phyloP scores from a whole-genome alignment of 2,113 vertebrate genomes.

The Centrocercus urophasianus region DNA sequence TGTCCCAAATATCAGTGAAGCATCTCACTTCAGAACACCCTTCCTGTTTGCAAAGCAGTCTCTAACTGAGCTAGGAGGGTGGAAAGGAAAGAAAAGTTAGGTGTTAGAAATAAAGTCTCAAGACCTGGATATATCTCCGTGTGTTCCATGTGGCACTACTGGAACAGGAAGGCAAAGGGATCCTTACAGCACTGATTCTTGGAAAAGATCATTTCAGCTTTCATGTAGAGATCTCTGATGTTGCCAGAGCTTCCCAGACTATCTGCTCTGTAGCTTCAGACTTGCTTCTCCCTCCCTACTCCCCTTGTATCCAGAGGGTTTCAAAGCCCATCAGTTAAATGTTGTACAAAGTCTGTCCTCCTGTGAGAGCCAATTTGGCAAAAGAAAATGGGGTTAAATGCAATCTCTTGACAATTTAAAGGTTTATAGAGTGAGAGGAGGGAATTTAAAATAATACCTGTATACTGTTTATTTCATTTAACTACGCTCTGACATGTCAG shows the following conservation, averaged over 20 bases:
- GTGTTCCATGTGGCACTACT: not conserved
- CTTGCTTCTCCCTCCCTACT: not conserved
- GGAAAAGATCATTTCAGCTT: not conserved
- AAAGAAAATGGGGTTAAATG: not conserved
- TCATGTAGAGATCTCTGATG: not conserved
- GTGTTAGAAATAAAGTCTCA: not conserved
- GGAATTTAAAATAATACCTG: not conserved
- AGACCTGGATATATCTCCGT: not conserved
- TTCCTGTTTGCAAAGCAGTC: rapidly evolving
- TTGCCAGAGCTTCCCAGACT: not conserved
- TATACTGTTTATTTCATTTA: not conserved
- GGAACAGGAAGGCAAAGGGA: not conserved
- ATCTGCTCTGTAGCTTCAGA: not conserved
- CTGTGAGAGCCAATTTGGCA: not conserved
- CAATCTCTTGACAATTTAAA: not conserved
- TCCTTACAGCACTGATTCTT: rapidly evolving
- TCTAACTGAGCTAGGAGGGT: not conserved
- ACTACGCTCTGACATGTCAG: not conserved
- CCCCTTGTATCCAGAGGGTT: not conserved
- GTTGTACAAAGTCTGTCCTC: not conserved
- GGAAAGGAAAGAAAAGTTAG: not conserved
- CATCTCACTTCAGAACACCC: not conserved
- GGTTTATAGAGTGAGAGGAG: not conserved
- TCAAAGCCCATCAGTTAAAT: not conserved
- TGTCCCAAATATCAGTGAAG: not conserved